Evolutionary conservation across 2,113 vertebrate genomes (phyloP), one percentile per base, ranked within the genome.

Genomic region (Sander lucioperca): DNA sequence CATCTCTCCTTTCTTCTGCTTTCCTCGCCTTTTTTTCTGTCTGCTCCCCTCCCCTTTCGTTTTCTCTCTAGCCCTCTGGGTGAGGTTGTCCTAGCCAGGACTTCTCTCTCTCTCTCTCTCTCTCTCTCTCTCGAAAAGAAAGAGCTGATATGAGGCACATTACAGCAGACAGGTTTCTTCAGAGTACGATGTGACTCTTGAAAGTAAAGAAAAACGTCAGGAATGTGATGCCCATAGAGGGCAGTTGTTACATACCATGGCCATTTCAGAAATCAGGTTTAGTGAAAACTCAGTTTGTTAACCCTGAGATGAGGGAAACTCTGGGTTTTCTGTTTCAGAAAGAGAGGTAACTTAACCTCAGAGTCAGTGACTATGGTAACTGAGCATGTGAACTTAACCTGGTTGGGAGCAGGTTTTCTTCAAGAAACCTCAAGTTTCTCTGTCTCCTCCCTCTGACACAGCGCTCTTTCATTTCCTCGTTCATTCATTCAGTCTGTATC

Each of bases 1-100:
- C 78, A 14, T 78, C 72, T 86, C 64, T 74, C 47, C 72, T 89
- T 87, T 86, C 86, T 89, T 86, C 82, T 83, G 63, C 79, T 75
- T 61, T 82, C 36, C 48, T 76, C 77, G 74, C 76, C 56, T 67
- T 47, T 61, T 61, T 58, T 47, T 69, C 25, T 50, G 36, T 67
- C 59, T 58, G 1, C 50, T 70, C 23, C 58, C 62, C 57, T 25
- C 73, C 58, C 36, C 57, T 64, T 47, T 23, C 50, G 57, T 78
- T 59, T 72, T 66, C 74, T 77, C 82, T 56, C 51, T 59, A 77
- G 75, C 82, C 82, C 88, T 92, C 87, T 89, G 90, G 93, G 87
- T 89, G 83, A 91, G 82, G 80, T 90, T 80, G 88, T 90, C 88
- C 88, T 88, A 88, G 33, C 77, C 85, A 87, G 79, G 59, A 85